Evolutionary conservation across 2,888 invertebrate genomes (phyloP).

Genomic region (Caenorhabditis sp.): DNA sequence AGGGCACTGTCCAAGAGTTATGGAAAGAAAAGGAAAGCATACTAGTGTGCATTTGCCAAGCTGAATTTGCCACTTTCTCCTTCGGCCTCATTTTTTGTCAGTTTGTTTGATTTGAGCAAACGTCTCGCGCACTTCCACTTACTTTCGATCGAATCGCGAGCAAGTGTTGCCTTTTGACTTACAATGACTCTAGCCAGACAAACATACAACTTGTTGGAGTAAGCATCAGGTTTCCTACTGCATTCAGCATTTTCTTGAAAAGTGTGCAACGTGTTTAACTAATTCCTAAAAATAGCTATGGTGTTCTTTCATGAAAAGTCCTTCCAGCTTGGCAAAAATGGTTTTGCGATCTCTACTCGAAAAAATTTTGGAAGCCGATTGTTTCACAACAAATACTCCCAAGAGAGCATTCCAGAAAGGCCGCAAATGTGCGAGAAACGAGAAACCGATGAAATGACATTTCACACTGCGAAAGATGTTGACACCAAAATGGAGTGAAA

Average conservation of each 20-base stretch:
- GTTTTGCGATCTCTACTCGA: neutral
- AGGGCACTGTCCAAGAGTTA: too few species aligned
- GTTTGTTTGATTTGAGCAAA: conserved; percentile 35
- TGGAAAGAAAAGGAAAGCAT: neutral
- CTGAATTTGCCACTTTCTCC: conserved; percentile 20
- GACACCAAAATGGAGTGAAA: neutral
- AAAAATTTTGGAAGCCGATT: conserved; percentile 9
- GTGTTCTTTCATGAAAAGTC: too few species aligned
- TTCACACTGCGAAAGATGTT: conserved; percentile 48
- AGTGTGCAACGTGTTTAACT: too few species aligned
- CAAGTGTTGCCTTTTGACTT: neutral
- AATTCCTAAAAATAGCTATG: too few species aligned
- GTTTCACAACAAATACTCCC: conserved; percentile 16
- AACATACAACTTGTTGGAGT: conserved; percentile 4
- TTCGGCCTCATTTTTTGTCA: conserved; percentile 24
- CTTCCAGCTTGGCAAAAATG: too few species aligned
- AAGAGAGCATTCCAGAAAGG: conserved; percentile 41
- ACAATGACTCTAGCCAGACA: neutral
- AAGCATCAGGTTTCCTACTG: conserved; percentile 4
- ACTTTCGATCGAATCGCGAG: neutral
- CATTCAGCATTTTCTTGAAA: neutral
- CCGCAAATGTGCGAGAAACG: conserved; percentile 67
- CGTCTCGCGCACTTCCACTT: conserved; percentile 18
- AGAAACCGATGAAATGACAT: conserved; percentile 65
- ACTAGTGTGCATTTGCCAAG: conserved; percentile 19